Percentiles rank a stretch among this genome's conserved stretches.
phyloP scores from a whole-genome alignment of 1,140 invertebrate species.

The Holcopasites calliopsidis region DNA sequence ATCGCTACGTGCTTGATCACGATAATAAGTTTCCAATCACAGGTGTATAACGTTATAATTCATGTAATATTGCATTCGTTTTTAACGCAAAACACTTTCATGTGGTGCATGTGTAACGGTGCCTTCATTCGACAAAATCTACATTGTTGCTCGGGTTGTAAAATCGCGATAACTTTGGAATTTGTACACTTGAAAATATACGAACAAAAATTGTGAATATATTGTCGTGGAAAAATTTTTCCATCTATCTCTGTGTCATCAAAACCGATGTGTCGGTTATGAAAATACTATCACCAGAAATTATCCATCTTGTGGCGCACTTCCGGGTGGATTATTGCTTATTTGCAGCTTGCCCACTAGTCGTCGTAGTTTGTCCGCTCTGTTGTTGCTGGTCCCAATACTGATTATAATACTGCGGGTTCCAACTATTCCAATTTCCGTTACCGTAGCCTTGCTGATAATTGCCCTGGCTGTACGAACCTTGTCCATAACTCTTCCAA shows the following conservation, averaged over 20 bases:
- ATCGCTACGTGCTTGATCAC: slow-evolving; percentile 34
- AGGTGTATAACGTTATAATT: slow-evolving; percentile 18
- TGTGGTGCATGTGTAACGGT: slow-evolving; percentile 25
- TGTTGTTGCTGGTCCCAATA: slow-evolving; percentile 75
- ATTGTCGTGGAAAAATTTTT: slow-evolving; percentile 48
- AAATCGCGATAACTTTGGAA: slow-evolving; percentile 41
- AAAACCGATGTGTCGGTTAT: slow-evolving; percentile 47
- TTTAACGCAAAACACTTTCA: slow-evolving; percentile 27
- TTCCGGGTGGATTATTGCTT: slow-evolving; percentile 73
- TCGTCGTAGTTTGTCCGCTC: slow-evolving; percentile 66
- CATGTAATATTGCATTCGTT: slow-evolving; percentile 17
- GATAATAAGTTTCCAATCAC: slow-evolving; percentile 13
- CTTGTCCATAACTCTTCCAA: slow-evolving; percentile 75
- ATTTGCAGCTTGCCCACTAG: slow-evolving; percentile 72
- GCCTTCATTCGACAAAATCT: slow-evolving; percentile 37
- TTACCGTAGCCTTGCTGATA: slow-evolving; percentile 75
- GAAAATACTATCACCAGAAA: slow-evolving; percentile 49
- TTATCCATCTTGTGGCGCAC: slow-evolving; percentile 61
- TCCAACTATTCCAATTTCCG: slow-evolving; percentile 76
- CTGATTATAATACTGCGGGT: slow-evolving; percentile 78
- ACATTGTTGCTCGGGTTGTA: slow-evolving; percentile 40
- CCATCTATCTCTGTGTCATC: slow-evolving; percentile 46
- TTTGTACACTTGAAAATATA: slow-evolving; percentile 30
- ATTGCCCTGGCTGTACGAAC: slow-evolving; percentile 64
- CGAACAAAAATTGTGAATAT: slow-evolving; percentile 42